Percentiles rank a stretch among this genome's conserved stretches.
These are phyloP conservation scores for Zaprionus kolodkinae DNA, from an alignment of 1,140 invertebrate species.

Conservation along the genomic window DNA sequence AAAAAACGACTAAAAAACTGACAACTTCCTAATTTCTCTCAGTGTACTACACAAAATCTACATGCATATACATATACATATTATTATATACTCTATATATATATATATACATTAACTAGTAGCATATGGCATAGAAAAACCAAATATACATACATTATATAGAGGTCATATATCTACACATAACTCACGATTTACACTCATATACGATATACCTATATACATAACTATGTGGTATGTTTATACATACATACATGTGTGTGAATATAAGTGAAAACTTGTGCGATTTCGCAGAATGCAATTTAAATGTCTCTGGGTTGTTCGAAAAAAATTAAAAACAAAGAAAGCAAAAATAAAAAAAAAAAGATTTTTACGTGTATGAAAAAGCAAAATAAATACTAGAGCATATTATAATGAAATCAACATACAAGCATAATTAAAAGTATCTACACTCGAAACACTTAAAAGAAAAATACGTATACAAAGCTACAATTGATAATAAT, in stretches of 20 bases:
- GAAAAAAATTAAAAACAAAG: constrained; percentile 31
- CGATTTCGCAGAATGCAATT: constrained; percentile 43
- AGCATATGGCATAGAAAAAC: constrained; percentile 20
- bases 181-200: constrained; percentile 31
- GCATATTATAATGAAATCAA: constrained; percentile 40
- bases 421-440: constrained; percentile 17
- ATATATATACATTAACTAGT: constrained; percentile 25
- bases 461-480: constrained; percentile 49
- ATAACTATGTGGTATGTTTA: not conserved
- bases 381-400: constrained; percentile 38
- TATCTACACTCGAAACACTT: constrained; percentile 17
- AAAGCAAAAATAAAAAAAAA: constrained; percentile 5
- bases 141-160: constrained; percentile 21
- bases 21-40: constrained; percentile 79
- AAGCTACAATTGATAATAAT: constrained; percentile 58
- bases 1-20: constrained; percentile 46
- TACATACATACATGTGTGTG: constrained; percentile 20
- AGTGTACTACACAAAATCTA: constrained; percentile 58
- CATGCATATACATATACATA: constrained; percentile 36
- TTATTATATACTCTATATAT: constrained; percentile 28
- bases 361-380: constrained; percentile 64
- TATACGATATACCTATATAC: not conserved
- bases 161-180: constrained; percentile 20
- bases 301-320: constrained; percentile 56
- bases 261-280: constrained; percentile 23